Conservation (phyloP, 1,140 invertebrate species). For the Spodoptera litura region DNA sequence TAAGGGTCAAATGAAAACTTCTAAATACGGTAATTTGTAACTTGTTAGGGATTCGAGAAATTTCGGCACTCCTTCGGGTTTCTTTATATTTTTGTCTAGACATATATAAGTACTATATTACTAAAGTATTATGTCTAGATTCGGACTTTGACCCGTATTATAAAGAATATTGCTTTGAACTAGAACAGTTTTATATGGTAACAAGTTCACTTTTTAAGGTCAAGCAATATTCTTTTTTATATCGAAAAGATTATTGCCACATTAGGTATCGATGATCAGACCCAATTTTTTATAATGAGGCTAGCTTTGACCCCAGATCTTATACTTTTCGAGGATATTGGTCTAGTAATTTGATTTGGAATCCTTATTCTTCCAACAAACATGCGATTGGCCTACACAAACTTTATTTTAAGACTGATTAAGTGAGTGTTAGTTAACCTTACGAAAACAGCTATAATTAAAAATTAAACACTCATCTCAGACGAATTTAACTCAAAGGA, state of each 20-base stretch:
- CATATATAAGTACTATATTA: neutral
- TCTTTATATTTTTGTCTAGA: slow-evolving; percentile 14
- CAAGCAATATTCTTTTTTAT: no score
- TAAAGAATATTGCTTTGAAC: neutral
- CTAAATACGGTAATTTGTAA: neutral
- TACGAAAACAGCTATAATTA: neutral
- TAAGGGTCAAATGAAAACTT: slow-evolving; percentile 15
- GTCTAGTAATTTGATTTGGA: no score
- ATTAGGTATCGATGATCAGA: no score
- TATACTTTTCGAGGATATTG: no score
- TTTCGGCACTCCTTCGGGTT: neutral
- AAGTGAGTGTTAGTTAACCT: neutral
- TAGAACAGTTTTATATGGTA: neutral
- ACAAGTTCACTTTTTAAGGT: neutral
- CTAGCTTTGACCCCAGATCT: no score
- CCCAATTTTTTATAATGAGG: no score
- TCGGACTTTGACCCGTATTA: neutral
- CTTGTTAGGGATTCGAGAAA: slow-evolving; percentile 5
- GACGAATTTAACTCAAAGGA: neutral
- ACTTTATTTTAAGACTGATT: neutral
- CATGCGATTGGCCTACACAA: no score
- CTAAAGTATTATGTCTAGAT: neutral
- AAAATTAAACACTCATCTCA: neutral
- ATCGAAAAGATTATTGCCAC: no score
- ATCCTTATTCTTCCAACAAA: no score